A percentile compares a stretch with the other conserved stretches of the same genome.
phyloP scores from a whole-genome alignment of 2,888 invertebrate genomes.

The Caenorhabditis sp. region DNA sequence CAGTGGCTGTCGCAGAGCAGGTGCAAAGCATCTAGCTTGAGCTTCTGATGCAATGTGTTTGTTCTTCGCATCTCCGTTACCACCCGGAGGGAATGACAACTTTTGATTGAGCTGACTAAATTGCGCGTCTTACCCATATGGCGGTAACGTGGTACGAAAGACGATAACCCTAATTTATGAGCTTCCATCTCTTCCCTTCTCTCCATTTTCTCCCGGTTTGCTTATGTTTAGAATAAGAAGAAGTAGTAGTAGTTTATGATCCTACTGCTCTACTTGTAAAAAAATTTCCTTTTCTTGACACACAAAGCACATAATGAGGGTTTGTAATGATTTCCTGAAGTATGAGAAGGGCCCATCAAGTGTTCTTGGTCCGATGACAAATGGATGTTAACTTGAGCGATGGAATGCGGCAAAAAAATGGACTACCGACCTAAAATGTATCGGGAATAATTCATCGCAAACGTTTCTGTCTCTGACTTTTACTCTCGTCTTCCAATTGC shows the following conservation, averaged over 20 bases:
- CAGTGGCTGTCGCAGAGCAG: conserved; percentile 6
- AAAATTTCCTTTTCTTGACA: conserved; percentile 33
- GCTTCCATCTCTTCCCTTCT: background rate
- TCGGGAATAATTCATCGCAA: background rate
- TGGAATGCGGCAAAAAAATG: conserved; percentile 17
- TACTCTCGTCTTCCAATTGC: background rate
- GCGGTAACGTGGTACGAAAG: background rate
- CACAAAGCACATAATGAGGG: conserved; percentile 43
- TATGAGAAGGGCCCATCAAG: background rate
- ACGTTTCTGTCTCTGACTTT: background rate
- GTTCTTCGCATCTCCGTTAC: conserved; percentile 1
- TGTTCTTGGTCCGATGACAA: background rate
- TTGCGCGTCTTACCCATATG: conserved; percentile 18
- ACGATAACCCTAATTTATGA: conserved; percentile 20
- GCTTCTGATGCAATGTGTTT: conserved; percentile 17
- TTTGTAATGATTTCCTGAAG: conserved; percentile 43
- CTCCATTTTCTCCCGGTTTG: background rate
- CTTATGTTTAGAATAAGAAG: background rate
- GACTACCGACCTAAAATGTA: conserved; percentile 12
- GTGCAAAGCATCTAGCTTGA: background rate
- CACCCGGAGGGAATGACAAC: conserved; percentile 16
- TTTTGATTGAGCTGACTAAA: conserved; percentile 31
- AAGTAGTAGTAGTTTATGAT: conserved; percentile 43
- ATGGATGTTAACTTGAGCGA: conserved; percentile 15
- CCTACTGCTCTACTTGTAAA: conserved; percentile 12